Evolutionary conservation across 2,797 vertebrate species (phyloP).

Genomic region (Spheniscus humboldti): DNA sequence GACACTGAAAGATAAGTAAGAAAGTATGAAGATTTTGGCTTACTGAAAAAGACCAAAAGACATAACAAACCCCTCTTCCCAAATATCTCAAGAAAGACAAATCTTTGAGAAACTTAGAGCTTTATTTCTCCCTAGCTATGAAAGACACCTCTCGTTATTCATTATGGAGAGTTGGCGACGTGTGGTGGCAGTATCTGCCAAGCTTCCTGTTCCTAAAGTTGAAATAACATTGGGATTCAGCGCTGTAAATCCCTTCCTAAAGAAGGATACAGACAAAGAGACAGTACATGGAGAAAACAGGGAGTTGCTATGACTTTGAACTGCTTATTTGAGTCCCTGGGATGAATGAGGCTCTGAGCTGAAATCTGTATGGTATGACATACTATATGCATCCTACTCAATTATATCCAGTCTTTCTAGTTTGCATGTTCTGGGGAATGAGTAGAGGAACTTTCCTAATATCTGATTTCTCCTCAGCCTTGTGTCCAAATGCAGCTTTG

Average conservation of each 20-base stretch:
- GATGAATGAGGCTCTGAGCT: background rate
- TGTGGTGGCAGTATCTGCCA: background rate
- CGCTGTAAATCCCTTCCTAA: background rate
- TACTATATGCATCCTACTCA: background rate
- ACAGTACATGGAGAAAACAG: background rate
- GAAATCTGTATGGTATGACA: background rate
- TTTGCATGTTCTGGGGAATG: background rate
- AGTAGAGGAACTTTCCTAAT: background rate
- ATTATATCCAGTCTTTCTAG: background rate
- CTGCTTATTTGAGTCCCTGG: background rate
- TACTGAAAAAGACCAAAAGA: background rate
- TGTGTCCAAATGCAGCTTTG: background rate
- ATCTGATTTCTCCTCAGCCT: background rate
- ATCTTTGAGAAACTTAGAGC: background rate
- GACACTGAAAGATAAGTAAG: background rate
- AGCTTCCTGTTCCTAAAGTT: background rate
- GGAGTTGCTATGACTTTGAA: background rate
- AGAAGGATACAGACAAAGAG: background rate
- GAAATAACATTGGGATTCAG: background rate
- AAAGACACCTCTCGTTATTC: background rate
- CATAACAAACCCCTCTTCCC: background rate
- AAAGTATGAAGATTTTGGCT: background rate
- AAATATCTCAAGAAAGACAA: background rate
- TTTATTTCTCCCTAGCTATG: background rate
- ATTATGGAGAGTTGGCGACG: background rate